Evolutionary conservation across 2,888 invertebrate species (phyloP).

Genomic region (Slavum lentiscoides): DNA sequence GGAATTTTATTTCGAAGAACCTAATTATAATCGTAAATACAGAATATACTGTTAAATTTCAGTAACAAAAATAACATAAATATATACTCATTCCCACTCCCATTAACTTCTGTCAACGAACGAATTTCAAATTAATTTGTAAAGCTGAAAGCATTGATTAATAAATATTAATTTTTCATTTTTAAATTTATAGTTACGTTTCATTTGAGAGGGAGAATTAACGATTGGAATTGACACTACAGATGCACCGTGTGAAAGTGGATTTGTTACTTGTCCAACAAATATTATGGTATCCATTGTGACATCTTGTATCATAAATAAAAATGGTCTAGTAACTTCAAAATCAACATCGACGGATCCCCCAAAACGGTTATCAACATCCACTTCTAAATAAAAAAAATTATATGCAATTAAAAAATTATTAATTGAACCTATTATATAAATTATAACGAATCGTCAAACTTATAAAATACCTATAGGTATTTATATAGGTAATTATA

Average conservation of each 20-base stretch:
- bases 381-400: slow-evolving; percentile 63
- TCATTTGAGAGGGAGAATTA: neutral
- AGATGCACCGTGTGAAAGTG: slow-evolving; percentile 58
- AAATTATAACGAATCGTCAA: too few species aligned
- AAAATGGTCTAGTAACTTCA: slow-evolving; percentile 74
- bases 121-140: too few species aligned
- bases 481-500: neutral
- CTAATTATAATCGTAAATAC: neutral
- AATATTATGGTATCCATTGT: slow-evolving; percentile 73
- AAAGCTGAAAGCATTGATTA: too few species aligned
- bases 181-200: slow-evolving; percentile 22
- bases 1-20: neutral
- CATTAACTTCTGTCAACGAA: neutral
- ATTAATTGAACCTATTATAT: neutral
- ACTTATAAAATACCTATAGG: neutral
- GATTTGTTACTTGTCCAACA: slow-evolving; percentile 74
- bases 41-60: neutral
- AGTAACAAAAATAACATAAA: neutral
- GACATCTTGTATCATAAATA: slow-evolving; percentile 80
- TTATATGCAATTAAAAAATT: slow-evolving; percentile 55
- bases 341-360: slow-evolving; percentile 62
- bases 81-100: neutral
- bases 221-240: slow-evolving; percentile 1
- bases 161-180: neutral
- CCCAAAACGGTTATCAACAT: slow-evolving; percentile 75